Base-by-base conservation (phyloP, 2,113 vertebrate species). In the Craseonycteris thonglongyai region DNA sequence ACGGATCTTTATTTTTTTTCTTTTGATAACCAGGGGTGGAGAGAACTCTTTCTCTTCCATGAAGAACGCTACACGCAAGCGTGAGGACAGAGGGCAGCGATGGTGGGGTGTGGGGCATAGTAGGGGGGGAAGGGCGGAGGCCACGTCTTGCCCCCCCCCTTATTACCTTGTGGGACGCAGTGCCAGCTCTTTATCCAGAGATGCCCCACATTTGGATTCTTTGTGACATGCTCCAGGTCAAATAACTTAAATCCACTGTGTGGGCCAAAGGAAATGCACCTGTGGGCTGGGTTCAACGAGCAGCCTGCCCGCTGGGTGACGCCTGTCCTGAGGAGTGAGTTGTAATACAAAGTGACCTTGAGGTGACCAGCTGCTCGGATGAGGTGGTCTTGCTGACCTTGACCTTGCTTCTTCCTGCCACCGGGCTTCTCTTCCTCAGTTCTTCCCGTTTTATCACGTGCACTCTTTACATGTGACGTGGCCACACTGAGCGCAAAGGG, bases 51-150 rank as follows among this genome's bases (percentile, higher is more conserved):
- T 40, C 42, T 78, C 59, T 66, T 56, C 42, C 4, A 0, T 28
- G 1, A 16, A 61, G 49, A 28, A 45, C 16, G 18, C 21, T 2
- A 3, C 49, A 16, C n/a, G 15, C 1, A 30, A 69, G 28, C 49
- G 18, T 11, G 15, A 66, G 42, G 30, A 18, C 21, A 14, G 8
- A 40, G 4, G 21, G 42, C 38, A n/a, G 66, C 1, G 0, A 28
- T 3, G 40, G 9, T 3, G 0, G 30, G 12, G 21, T 6, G 9
- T 24, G 1, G 14, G 82, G 40, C 40, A 5, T 45, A 6, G 3
- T 0, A 2, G 10, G 6, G 18, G 6, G 38, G 28, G 0, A 0
- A 28, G 10, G 40, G 3, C 18, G 16, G 84, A 47, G 49, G 54
- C 26, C 8, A 18, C 7, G 7, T 14, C 40, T 49, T 19, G 1